Evolutionary conservation across 2,113 vertebrate genomes (phyloP).

Genomic region (Gadus chalcogrammus): DNA sequence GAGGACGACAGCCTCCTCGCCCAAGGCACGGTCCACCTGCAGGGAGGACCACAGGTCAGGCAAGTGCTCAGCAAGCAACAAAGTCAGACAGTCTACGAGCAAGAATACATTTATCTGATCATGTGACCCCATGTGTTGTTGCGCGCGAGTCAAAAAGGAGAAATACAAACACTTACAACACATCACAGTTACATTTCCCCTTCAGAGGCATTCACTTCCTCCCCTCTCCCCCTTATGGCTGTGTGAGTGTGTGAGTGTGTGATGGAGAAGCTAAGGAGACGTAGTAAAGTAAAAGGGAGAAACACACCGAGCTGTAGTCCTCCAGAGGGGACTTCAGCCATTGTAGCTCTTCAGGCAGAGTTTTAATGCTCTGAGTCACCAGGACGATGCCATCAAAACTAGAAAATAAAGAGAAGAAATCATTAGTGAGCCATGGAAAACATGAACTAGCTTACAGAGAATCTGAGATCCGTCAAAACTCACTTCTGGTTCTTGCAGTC

Average conservation of each 20-base stretch:
- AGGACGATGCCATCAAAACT: constrained; percentile 77
- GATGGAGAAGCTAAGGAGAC: background rate
- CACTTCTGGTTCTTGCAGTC: constrained; percentile 72
- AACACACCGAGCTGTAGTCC: constrained; percentile 70
- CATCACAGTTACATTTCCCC: too few relatives aligned
- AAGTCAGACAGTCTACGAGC: background rate
- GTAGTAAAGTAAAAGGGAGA: background rate
- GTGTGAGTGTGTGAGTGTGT: background rate
- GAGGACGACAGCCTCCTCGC: constrained; percentile 69
- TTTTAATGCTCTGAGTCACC: constrained; percentile 62
- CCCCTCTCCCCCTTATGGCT: too few relatives aligned
- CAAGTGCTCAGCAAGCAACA: background rate
- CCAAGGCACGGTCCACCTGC: constrained; percentile 69
- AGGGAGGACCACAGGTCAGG: background rate
- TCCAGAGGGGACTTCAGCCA: constrained; percentile 65
- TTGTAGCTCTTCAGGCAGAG: constrained; percentile 61
- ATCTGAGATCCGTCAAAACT: constrained; percentile 33
- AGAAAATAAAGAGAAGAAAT: constrained; percentile 4
- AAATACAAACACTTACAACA: too few relatives aligned
- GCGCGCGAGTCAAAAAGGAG: too few relatives aligned
- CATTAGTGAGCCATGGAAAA: background rate
- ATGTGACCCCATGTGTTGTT: background rate
- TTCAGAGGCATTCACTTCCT: too few relatives aligned
- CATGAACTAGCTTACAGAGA: background rate
- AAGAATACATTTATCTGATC: background rate